Base-by-base conservation (phyloP, 2,888 invertebrate species). In the Anthoptus insignis region DNA sequence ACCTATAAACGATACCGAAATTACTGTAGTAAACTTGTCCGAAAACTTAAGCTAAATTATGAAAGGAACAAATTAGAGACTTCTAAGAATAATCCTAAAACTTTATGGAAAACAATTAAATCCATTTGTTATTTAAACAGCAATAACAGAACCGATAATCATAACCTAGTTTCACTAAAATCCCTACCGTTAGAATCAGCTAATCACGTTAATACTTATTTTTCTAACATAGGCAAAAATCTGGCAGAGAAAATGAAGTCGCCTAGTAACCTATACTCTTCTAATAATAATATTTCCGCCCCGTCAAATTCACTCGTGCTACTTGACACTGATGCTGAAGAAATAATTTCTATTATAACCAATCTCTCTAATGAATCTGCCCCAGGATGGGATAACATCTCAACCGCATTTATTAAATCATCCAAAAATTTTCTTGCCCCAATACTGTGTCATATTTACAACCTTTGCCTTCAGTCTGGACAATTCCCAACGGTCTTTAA, bases 1-100 rank as follows among this genome's bases (percentile, higher is more conserved):
- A 47, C 58, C 4, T 60, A 50, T 24, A 60, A 27, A 2, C 50
- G 60, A 8, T 60, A 60, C 14, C 52, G 60, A 34, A 60, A 60
- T 22, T 52, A 27, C 39, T 60, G 50, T 24, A 19, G 22, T n/a
- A 60, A 27, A n/a, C 37, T 60, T 3, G 39, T 60, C 6, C 24
- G 52, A 3, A 60, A 60, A 34, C 60, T 58, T 13, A 58, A 58
- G 34, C 45, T 13, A n/a, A 32, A 29, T 22, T 60, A 60, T 29
- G 50, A 52, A 42, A 39, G 52, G 14, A 52, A n/a, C 3, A 50
- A 60, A 9, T 21, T 60, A 14, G 29, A 50, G 14, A 49, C 13
- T 19, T 22, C 47, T 24, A 50, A 34, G 8, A 60, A 60, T 11
- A 39, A 52, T 9, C 27, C 52, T 11, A 60, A 60, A 52, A 9